These are phyloP conservation scores for Ferrisia virgata DNA, from an alignment of 2,888 invertebrate species.

Conservation along the genomic window DNA sequence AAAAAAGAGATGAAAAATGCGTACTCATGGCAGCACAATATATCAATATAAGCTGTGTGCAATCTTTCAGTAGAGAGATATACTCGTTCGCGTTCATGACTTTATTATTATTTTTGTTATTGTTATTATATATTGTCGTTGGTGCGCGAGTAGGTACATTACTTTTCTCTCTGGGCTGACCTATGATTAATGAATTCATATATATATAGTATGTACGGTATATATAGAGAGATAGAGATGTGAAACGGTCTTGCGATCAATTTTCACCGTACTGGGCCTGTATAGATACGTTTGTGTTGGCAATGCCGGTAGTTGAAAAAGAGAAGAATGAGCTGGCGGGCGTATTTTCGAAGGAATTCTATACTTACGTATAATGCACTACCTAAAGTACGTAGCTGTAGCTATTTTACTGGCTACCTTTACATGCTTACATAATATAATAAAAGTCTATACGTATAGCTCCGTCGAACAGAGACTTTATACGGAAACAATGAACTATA, in stretches of 20 bases:
- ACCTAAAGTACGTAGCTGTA: too few relatives aligned
- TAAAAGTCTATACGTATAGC: too few relatives aligned
- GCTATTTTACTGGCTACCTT: too few relatives aligned
- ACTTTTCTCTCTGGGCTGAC: conserved; percentile 7
- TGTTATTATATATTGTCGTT: conserved; percentile 30
- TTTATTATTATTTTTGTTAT: conserved; percentile 30
- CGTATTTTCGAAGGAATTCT: neutral
- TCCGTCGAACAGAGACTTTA: neutral
- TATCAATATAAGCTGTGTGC: conserved; percentile 16
- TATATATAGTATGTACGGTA: too few relatives aligned
- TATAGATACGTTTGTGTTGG: neutral
- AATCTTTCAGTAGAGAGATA: neutral
- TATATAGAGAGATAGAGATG: neutral
- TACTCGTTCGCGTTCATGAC: conserved; percentile 21
- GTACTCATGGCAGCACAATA: conserved; percentile 3
- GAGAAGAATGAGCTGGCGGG: neutral
- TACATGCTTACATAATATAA: too few relatives aligned
- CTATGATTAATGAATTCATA: conserved; percentile 19
- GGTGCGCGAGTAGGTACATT: conserved; percentile 15
- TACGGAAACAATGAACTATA: conserved; percentile 32
- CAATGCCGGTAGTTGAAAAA: conserved; percentile 6
- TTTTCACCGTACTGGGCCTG: neutral
- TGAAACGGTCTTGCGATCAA: conserved; percentile 5
- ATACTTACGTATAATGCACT: too few relatives aligned
- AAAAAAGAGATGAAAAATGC: neutral